Percentiles rank a stretch among this genome's conserved stretches.
Conservation (phyloP, 2,888 invertebrate species). For the Protula sp. region DNA sequence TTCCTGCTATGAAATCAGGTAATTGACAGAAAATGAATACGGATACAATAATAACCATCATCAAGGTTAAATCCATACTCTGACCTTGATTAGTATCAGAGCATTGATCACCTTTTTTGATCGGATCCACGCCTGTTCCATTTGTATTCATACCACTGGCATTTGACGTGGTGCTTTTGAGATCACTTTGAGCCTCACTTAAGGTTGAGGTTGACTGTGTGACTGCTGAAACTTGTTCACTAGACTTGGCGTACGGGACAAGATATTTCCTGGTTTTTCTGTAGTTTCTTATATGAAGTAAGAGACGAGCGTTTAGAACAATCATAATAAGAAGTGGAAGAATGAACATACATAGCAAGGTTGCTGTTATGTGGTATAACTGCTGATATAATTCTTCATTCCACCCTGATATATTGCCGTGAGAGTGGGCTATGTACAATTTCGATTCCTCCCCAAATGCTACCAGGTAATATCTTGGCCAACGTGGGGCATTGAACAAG, state of each 20-base stretch:
- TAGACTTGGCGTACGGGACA: no score
- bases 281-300: neutral
- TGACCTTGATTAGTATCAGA: no score
- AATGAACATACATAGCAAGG: conserved; percentile 7
- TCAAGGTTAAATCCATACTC: conserved; percentile 5
- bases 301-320: conserved; percentile 1
- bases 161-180: no score
- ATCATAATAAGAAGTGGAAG: conserved; percentile 7
- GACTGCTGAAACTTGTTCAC: no score
- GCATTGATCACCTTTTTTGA: no score
- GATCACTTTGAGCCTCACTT: no score
- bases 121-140: no score
- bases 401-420: conserved; percentile 3
- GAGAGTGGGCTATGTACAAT: conserved; percentile 5
- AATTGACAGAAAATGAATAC: conserved; percentile 13
- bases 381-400: conserved; percentile 8
- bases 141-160: no score
- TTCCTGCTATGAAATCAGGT: conserved; percentile 11
- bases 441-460: neutral
- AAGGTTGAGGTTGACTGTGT: no score
- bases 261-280: neutral
- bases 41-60: conserved; percentile 10
- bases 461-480: conserved; percentile 5
- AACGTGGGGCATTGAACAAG: conserved; percentile 10
- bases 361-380: conserved; percentile 10